Evolutionary conservation across 1,140 invertebrate species (phyloP).

Genomic region (Plutomurus gul): DNA sequence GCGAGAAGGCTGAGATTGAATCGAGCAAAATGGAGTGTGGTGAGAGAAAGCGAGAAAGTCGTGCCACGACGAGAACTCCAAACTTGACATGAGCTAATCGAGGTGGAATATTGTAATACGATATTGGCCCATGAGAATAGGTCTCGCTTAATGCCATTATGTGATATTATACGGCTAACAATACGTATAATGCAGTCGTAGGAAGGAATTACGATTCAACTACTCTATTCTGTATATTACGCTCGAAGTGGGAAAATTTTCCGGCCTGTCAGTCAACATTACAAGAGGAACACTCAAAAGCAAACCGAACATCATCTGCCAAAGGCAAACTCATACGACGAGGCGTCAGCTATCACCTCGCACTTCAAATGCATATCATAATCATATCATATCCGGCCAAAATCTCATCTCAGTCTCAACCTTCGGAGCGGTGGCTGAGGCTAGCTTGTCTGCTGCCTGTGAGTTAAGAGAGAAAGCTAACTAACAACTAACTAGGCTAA

Average conservation of each 20-base stretch:
- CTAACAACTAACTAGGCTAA: too few relatives aligned
- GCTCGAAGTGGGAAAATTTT: slow-evolving; percentile 17
- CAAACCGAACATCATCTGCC: neutral
- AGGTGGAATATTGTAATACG: slow-evolving; percentile 17
- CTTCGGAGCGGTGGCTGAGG: too few relatives aligned
- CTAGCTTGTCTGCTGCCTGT: too few relatives aligned
- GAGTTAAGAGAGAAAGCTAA: too few relatives aligned
- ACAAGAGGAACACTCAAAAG: slow-evolving; percentile 2
- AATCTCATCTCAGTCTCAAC: too few relatives aligned
- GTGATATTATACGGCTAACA: neutral
- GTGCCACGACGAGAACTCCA: neutral
- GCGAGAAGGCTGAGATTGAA: too few relatives aligned
- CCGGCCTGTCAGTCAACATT: slow-evolving; percentile 31
- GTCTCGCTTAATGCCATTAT: slow-evolving; percentile 7
- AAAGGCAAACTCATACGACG: neutral
- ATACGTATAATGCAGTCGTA: neutral
- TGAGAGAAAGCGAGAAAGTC: neutral
- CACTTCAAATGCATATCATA: neutral
- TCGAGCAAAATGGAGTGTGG: neutral
- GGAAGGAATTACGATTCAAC: slow-evolving; percentile 14
- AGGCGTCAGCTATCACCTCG: neutral
- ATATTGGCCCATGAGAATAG: slow-evolving; percentile 11
- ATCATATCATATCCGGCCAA: neutral
- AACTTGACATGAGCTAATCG: slow-evolving; percentile 20
- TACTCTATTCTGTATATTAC: neutral